Conservation (phyloP, 2,888 invertebrate species). For the Globia sparganii region DNA sequence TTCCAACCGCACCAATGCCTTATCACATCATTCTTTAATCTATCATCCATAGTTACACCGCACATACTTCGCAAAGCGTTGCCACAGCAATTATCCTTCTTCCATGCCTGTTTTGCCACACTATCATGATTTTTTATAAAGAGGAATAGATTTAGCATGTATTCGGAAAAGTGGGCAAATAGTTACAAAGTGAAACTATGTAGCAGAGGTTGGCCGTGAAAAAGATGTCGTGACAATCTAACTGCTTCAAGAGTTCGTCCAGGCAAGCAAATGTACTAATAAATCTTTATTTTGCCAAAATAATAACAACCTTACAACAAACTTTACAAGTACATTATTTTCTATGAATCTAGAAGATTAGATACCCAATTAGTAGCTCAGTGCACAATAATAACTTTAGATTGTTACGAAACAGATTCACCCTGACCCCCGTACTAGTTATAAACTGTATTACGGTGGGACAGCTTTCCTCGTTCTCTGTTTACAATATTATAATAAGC, state of each 20-base stretch:
- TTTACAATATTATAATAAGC: no score
- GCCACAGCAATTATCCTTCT: background rate
- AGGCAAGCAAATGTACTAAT: background rate
- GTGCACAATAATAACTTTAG: no score
- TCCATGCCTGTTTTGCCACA: background rate
- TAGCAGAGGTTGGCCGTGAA: background rate
- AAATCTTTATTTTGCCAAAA: no score
- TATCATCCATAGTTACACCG: background rate
- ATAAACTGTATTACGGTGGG: no score
- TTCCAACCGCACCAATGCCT: background rate
- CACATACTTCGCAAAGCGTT: background rate
- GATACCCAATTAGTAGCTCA: no score
- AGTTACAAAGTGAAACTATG: background rate
- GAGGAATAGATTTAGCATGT: background rate
- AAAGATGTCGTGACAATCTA: background rate
- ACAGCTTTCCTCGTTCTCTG: no score
- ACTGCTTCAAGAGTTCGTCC: background rate
- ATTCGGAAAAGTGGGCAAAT: background rate
- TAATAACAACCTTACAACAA: no score
- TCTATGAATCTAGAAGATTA: no score
- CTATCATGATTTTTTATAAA: background rate
- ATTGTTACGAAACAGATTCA: no score
- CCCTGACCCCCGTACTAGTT: no score
- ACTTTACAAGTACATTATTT: no score
- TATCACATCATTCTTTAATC: background rate